Base-by-base conservation (phyloP, 2,113 vertebrate species). In the Nannospalax galili region DNA sequence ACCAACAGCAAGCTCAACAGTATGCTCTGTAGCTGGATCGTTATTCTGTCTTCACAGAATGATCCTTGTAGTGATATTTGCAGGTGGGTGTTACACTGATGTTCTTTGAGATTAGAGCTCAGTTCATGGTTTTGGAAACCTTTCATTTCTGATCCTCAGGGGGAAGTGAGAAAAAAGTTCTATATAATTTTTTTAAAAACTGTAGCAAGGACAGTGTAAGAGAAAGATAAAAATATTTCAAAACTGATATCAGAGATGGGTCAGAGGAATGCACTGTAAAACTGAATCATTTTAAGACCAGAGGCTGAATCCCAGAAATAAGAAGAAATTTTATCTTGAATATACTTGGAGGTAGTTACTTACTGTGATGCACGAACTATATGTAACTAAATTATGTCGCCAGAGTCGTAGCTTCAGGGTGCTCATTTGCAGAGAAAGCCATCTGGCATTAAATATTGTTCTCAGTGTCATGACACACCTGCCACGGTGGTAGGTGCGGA, bases 151-250 rank as follows among this genome's bases (percentile, higher is more conserved):
- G 84, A 86, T 92, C 64, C 82, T 73, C 14, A 12, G 73, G 69
- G 72, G 73, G 37, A 67, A 80, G 87, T 22, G 28, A 75, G 95
- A 97, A 80, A 80, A 75, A 91, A 70, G 24, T 64, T 58, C 5
- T 26, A n/a, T 90, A 12, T 67, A 45, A 74, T 77, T 15, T 26
- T 89, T 87, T 95, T 92, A 65, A 95, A 92, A 93, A 93, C 17
- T 60, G 6, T 62, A 70, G 73, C 72, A 92, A 65, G 20, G 62
- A 56, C 52, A 9, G 32, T 65, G 2, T 72, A 56, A 90, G 58
- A 79, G 81, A 86, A 96, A 93, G 48, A 67, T 45, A 75, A 94
- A 93, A 75, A 45, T 24, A 24, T 73, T 93, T 95, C 58, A 67
- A 94, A 45, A 88, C 52, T 48, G 78, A 88, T 79, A 30, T n/a